Base-by-base conservation (phyloP, 2,113 vertebrate species). In the Otus sunia region DNA sequence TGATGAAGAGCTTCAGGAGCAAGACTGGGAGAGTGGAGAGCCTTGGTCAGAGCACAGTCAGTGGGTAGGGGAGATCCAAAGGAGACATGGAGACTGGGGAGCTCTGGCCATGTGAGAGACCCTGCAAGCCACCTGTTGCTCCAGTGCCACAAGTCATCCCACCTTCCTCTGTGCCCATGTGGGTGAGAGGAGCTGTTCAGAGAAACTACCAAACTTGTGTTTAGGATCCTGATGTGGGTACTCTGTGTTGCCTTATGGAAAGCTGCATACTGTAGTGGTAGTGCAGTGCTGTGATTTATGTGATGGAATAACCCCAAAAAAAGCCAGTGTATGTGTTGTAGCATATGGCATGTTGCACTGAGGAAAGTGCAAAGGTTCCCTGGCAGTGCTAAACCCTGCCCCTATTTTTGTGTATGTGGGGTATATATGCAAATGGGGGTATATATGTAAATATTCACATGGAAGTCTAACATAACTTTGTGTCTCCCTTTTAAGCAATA, bases 401-500 rank as follows among this genome's bases (percentile, higher is more conserved):
- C 23, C 34, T 58, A 39, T 15, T 59, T 52, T 5, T 53, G 29
- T 72, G 29, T 27, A 8, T 56, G 15, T 43, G 30, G 0, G 0
- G 17, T 53, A 32, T 47, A 45, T 21, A 53, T 39, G 43, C 15
- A 67, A 79, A 67, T 27, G 2, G 11, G 3, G 6, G 4, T 39
- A 56, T 39, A 13, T 41, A 58, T 71, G 58, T 22, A 86, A 66
- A 52, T 49, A 47, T 19, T 77, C 64, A 55, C 26, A 59, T 17
- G 20, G 30, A 67, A 72, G 32, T 49, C 22, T 49, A 53, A 36
- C 45, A 11, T 12, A 72, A 50, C 60, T 82, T 71, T 75, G 63
- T 93, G 62, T 92, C 19, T 94, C 12, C 82, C 79, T 92, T 94
- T 94, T 83, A 96, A 92, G 83, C 67, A 94, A 79, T 94, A 94